These are phyloP conservation scores for Caradrina clavipalpis DNA, from an alignment of 2,888 invertebrate genomes.

Conservation along the genomic window DNA sequence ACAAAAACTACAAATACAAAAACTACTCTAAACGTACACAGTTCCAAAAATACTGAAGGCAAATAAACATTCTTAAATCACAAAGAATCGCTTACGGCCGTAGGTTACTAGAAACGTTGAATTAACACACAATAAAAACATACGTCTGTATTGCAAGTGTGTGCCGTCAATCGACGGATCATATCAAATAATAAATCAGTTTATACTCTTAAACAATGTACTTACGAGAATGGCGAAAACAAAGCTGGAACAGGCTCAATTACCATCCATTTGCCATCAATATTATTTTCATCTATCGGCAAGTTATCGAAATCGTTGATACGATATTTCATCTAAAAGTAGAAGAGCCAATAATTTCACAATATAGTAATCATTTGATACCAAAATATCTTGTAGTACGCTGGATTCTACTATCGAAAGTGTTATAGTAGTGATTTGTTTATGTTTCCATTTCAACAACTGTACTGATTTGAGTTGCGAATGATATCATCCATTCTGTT, in stretches of 20 bases:
- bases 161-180: slow-evolving; percentile 65
- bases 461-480: slow-evolving; percentile 36
- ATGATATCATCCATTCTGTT: slow-evolving; percentile 42
- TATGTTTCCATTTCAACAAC: slow-evolving; percentile 38
- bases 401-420: slow-evolving; percentile 29
- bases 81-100: slow-evolving; percentile 46
- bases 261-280: slow-evolving; percentile 61
- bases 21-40: slow-evolving; percentile 53
- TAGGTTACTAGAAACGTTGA: slow-evolving; percentile 52
- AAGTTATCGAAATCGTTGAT: slow-evolving; percentile 50
- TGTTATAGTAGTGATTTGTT: slow-evolving; percentile 23
- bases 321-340: slow-evolving; percentile 47
- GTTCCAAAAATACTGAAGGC: slow-evolving; percentile 48
- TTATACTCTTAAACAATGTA: slow-evolving; percentile 57
- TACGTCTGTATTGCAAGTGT: slow-evolving; percentile 56
- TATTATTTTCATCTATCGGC: slow-evolving; percentile 60
- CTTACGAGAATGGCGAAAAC: slow-evolving; percentile 51
- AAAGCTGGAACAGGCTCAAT: slow-evolving; percentile 52
- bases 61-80: slow-evolving; percentile 62
- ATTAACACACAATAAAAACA: slow-evolving; percentile 69
- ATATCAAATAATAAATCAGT: slow-evolving; percentile 66
- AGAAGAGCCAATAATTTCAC: slow-evolving; percentile 57
- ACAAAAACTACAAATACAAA: slow-evolving; percentile 53
- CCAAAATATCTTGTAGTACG: slow-evolving; percentile 54
- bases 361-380: slow-evolving; percentile 60